A percentile compares a stretch with the other conserved stretches of the same genome.
phyloP scores from a whole-genome alignment of 2,113 vertebrate genomes.

The Sialia sialis region DNA sequence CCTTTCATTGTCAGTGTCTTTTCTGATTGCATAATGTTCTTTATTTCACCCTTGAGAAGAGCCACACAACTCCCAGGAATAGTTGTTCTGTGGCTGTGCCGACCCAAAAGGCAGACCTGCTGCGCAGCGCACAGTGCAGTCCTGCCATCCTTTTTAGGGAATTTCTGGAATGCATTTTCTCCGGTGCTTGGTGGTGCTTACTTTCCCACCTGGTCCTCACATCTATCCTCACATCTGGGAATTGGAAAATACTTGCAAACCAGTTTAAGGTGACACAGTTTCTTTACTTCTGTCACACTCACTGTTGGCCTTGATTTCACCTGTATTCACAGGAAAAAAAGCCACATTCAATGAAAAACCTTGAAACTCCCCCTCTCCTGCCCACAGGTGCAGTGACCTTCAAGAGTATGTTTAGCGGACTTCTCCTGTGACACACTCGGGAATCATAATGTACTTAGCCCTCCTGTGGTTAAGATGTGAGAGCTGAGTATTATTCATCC shows the following conservation, averaged over 20 bases:
- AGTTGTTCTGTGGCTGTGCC: background rate
- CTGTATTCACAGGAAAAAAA: background rate
- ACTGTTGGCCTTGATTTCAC: background rate
- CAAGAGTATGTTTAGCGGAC: background rate
- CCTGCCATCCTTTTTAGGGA: background rate
- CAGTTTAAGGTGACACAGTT: background rate
- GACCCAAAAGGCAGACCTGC: background rate
- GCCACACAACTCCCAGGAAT: background rate
- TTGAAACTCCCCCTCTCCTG: background rate
- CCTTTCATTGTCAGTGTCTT: background rate
- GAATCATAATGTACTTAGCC: background rate
- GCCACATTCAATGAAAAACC: background rate
- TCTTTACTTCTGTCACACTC: background rate
- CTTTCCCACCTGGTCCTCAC: background rate
- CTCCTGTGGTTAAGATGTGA: background rate
- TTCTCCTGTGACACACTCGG: background rate
- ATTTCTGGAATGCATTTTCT: rapidly evolving
- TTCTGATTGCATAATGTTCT: rapidly evolving
- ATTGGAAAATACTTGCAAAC: background rate
- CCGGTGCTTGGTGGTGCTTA: rapidly evolving
- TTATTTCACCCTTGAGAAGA: background rate
- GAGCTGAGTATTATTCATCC: background rate
- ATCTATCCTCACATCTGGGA: background rate
- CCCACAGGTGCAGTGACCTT: background rate
- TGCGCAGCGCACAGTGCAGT: background rate